Evolutionary conservation across 2,888 invertebrate species (phyloP), one percentile per base, ranked within the genome.

Genomic region (Lottia scabra): DNA sequence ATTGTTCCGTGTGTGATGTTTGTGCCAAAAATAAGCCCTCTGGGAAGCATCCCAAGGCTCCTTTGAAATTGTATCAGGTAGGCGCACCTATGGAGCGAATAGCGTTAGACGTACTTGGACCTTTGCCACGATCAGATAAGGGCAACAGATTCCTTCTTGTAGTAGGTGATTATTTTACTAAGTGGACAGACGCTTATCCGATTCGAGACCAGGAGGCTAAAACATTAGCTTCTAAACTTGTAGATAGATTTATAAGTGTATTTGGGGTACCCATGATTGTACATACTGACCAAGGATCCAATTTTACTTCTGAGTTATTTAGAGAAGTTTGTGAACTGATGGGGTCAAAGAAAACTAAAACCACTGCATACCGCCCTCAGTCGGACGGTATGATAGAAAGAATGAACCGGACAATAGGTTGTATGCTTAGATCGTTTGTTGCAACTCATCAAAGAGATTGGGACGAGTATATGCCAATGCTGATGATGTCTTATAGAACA

Each of bases 221-320:
- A 16, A 67, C 67, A 23, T 43, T 67, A 15, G 67, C 67, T 45
- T 8, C n/a, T 16, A 45, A 6, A 10, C 26, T 67, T n/a, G 45
- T 67, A 6, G 45, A 46, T 16, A n/a, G 45, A 45, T 44, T 67
- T 26, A 26, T 67, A 2, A 44, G 44, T 44, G 16, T 23, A 16
- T 67, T 67, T 2, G 67, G 44, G 0, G 45, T 67, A 19, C 48
- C 67, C n/a, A 12, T 26, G 13, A 19, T 19, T n/a, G 23, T 67
- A 19, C 67, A 67, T 45, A 67, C 67, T 16, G 67, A 67, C 26
- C 67, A 67, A 46, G 67, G 67, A 0, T 48, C 48, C n/a, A 48
- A 13, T 19, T 48, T 48, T n/a, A 19, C n/a, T 6, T 48, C 48
- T 8, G 19, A 48, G 48, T 16, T 48, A 48, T 48, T 48, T 15